Percentiles rank a stretch among this genome's conserved stretches.
These are phyloP conservation scores for Deroplatys truncata DNA, from an alignment of 2,888 invertebrate species.

Conservation along the genomic window DNA sequence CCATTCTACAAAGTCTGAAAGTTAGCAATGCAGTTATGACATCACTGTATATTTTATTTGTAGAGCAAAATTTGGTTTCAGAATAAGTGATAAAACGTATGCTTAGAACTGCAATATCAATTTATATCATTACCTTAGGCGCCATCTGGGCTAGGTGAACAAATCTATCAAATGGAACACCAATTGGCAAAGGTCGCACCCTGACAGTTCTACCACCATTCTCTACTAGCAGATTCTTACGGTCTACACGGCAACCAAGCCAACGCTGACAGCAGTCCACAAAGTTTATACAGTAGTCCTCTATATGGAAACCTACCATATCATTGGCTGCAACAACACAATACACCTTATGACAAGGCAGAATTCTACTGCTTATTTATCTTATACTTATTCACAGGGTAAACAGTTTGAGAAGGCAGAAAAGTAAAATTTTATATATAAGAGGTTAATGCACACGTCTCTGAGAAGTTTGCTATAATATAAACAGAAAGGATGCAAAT, in stretches of 20 bases:
- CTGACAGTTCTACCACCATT: constrained; percentile 82
- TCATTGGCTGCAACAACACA: constrained; percentile 63
- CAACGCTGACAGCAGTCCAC: constrained; percentile 87
- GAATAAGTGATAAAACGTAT: neutral
- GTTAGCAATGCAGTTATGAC: no score
- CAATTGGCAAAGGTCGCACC: constrained; percentile 80
- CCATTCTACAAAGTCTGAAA: neutral
- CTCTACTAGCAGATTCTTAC: constrained; percentile 81
- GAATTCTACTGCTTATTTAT: neutral
- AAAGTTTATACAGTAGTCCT: constrained; percentile 86
- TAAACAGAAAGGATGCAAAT: no score
- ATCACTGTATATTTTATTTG: no score
- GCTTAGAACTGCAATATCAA: neutral
- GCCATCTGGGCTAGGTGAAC: constrained; percentile 69
- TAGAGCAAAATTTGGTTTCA: neutral
- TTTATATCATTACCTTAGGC: constrained; percentile 30
- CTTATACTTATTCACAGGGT: no score
- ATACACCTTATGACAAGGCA: neutral
- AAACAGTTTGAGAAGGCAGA: no score
- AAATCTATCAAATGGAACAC: constrained; percentile 83
- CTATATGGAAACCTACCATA: constrained; percentile 89
- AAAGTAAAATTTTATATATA: no score
- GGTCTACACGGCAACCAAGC: constrained; percentile 82
- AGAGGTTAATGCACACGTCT: no score
- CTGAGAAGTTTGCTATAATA: no score